These are phyloP conservation scores for Hippoglossus stenolepis DNA, from an alignment of 2,113 vertebrate genomes.

Conservation along the genomic window DNA sequence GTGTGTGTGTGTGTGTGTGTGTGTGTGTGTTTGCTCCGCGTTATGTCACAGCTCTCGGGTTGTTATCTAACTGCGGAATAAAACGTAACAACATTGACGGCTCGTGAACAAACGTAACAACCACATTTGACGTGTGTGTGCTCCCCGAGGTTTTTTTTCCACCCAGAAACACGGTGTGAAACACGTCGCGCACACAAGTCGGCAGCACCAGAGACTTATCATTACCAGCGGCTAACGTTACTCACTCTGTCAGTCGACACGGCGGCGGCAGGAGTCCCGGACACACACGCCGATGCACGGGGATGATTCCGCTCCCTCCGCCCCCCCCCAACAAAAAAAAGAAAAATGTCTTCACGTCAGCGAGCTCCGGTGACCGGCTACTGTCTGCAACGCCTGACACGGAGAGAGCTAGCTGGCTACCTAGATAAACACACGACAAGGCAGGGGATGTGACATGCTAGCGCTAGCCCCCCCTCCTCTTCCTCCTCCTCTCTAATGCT, in stretches of 20 bases:
- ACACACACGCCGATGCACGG: conserved; percentile 47
- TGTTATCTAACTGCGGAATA: conserved; percentile 20
- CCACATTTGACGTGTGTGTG: not conserved
- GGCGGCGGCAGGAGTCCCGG: conserved; percentile 58
- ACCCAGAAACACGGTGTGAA: not conserved
- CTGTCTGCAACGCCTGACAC: conserved; percentile 44
- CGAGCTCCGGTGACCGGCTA: conserved; percentile 26
- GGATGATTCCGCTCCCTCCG: conserved; percentile 29
- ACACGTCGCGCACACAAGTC: not conserved
- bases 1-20: conserved; percentile 78
- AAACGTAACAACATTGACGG: not conserved
- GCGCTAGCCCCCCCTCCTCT: conserved; percentile 42
- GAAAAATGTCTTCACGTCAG: conserved; percentile 37
- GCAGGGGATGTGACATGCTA: conserved; percentile 67
- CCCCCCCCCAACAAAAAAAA: not conserved
- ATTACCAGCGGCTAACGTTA: conserved; percentile 45
- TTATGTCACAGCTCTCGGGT: conserved; percentile 33
- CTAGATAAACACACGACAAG: conserved; percentile 49
- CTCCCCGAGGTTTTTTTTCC: not conserved
- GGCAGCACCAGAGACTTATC: conserved; percentile 21
- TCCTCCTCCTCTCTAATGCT: conserved; percentile 40
- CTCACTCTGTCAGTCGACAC: conserved; percentile 66
- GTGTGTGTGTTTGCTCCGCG: conserved; percentile 70
- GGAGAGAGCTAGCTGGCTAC: conserved; percentile 52
- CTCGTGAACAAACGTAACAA: not conserved